These are phyloP conservation scores for Heteromyza rotundicornis DNA, from an alignment of 2,888 invertebrate genomes.

Conservation along the genomic window DNA sequence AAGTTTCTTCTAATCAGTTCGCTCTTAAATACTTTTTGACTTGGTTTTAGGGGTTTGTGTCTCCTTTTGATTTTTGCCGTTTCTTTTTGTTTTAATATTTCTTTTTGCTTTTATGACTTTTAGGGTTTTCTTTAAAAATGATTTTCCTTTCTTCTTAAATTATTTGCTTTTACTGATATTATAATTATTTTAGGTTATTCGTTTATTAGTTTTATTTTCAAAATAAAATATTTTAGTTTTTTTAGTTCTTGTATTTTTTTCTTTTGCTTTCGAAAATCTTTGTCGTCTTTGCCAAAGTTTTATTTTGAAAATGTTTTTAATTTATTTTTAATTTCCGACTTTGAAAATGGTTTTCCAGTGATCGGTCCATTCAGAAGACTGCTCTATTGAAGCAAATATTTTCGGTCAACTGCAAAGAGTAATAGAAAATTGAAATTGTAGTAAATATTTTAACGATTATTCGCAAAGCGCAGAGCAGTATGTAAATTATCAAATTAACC, in stretches of 20 bases:
- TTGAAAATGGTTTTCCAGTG: background rate
- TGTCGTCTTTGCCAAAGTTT: constrained; percentile 28
- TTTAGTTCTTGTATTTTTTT: constrained; percentile 25
- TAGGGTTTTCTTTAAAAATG: constrained; percentile 27
- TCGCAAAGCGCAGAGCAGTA: no score
- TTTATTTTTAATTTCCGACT: constrained; percentile 14
- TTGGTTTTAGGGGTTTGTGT: constrained; percentile 20
- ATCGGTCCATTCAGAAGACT: background rate
- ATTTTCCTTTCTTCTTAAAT: constrained; percentile 53
- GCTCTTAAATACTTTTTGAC: constrained; percentile 28
- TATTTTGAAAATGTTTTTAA: constrained; percentile 16
- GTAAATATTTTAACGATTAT: no score
- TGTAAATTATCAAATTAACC: no score
- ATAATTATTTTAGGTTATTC: constrained; percentile 10
- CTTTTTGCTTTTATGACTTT: constrained; percentile 31
- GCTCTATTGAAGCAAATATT: background rate
- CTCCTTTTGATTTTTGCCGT: constrained; percentile 12
- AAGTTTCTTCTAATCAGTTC: background rate
- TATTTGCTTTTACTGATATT: constrained; percentile 20
- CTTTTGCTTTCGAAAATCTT: constrained; percentile 26
- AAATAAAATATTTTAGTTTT: constrained; percentile 27
- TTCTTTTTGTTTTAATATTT: constrained; percentile 9
- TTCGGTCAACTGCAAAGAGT: constrained; percentile 26
- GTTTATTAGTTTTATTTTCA: constrained; percentile 20
- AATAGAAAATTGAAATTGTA: no score